Base-by-base conservation (phyloP, 2,113 vertebrate species). In the Equus quagga region DNA sequence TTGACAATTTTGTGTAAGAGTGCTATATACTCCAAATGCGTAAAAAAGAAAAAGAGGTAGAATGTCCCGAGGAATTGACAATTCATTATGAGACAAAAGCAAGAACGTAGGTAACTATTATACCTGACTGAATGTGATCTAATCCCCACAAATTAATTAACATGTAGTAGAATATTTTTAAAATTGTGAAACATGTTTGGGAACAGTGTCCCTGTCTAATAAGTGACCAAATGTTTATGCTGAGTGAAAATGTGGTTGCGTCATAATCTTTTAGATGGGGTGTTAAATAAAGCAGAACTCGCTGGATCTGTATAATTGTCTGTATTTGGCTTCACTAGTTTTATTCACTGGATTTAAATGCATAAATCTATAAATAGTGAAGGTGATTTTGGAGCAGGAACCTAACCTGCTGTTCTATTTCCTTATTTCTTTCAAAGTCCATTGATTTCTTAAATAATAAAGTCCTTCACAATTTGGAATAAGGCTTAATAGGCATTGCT, bases 371-470 rank as follows among this genome's bases (percentile, higher is more conserved):
- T 87, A 58, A 70, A 76, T 60, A 82, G 26, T 69, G 18, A 70
- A 78, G n/a, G 26, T 54, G 41, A 80, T 91, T 94, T 86, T 70
- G 60, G 91, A 83, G n/a, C 17, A 41, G 23, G 12, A 72, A 72
- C 54, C n/a, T 91, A 56, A 41, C 56, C 56, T 69, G 1, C 64
- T 87, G 4, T 91, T 76, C 67, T 80, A 1, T 81, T 90, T 76
- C 67, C 13, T 91, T 70, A 82, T 31, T 84, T 92, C 28, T 44
- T 83, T 85, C 51, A 41, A 89, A 49, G 72, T 54, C 23, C 54
- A 79, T 56, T 88, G 19, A 88, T 92, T 89, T 89, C 51, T 69
- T 89, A 94, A 73, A 84, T 60, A 46, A 62, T 89, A 75, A 92
- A 73, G 12, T 85, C 31, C 58, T 69, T 80, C 19, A 60, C 13